phyloP scores from a whole-genome alignment of 2,113 vertebrate genomes.

The Cynopterus brachyotis region DNA sequence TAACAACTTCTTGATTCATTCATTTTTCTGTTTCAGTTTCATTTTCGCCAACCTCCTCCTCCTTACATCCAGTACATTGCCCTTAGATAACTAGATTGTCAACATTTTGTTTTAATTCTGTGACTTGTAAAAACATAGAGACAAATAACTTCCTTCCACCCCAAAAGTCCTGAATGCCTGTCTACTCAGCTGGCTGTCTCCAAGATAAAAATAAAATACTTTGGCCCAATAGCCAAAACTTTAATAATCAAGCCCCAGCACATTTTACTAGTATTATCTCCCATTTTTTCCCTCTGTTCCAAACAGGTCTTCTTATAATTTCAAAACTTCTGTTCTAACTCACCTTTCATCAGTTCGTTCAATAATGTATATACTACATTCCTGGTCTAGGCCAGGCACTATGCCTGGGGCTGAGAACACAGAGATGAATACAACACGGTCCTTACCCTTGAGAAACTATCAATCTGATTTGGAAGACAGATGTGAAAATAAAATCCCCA shows the following conservation, averaged over 20 bases:
- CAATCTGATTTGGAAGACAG: background rate
- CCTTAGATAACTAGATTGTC: background rate
- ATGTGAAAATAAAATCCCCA: background rate
- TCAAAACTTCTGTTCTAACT: background rate
- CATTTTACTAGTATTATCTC: background rate
- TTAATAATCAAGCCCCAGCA: background rate
- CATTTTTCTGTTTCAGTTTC: conserved; percentile 22
- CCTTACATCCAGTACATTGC: background rate
- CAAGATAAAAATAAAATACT: background rate
- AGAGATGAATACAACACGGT: background rate
- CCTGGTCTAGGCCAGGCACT: background rate
- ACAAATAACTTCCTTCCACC: background rate
- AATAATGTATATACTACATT: background rate
- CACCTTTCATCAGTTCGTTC: background rate
- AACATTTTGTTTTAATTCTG: conserved; percentile 4
- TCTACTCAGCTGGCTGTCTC: background rate
- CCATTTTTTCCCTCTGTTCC: background rate
- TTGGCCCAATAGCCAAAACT: background rate
- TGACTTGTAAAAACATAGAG: background rate
- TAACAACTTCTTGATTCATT: background rate
- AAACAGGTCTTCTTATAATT: background rate
- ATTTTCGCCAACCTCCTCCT: background rate
- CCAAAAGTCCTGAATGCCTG: background rate
- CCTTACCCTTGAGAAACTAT: background rate
- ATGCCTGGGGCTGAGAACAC: background rate